These are phyloP conservation scores for Ptychadena robeensis DNA, from an alignment of 2,797 vertebrate genomes.

Conservation along the genomic window DNA sequence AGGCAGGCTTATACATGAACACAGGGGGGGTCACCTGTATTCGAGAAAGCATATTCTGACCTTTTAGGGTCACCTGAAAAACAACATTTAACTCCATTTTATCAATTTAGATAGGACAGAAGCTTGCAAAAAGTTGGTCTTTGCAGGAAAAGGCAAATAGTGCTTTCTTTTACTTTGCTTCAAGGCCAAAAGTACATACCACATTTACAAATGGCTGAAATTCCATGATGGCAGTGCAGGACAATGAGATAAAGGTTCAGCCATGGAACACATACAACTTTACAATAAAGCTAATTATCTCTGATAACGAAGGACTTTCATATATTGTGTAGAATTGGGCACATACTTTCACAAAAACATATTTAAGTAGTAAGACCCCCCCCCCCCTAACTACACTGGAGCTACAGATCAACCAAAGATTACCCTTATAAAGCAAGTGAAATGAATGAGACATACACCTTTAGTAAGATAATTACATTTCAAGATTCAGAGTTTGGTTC, in stretches of 20 bases:
- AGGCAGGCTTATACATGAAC: constrained; percentile 30
- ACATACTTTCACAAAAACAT: not conserved
- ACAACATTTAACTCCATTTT: not conserved
- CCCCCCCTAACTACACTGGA: no score
- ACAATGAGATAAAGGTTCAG: constrained; percentile 68
- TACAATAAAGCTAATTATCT: not conserved
- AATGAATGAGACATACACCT: no score
- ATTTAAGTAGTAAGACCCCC: no score
- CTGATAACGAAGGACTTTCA: not conserved
- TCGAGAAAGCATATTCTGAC: constrained; percentile 7
- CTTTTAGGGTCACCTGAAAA: not conserved
- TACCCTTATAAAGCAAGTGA: no score
- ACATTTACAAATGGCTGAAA: constrained; percentile 72
- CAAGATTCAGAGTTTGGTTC: not conserved
- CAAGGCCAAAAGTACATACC: constrained; percentile 67
- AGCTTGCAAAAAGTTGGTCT: constrained; percentile 64
- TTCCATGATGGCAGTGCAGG: constrained; percentile 68
- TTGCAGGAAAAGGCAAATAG: constrained; percentile 60
- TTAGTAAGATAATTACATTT: no score
- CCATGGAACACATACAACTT: not conserved
- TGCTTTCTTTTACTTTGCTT: not conserved
- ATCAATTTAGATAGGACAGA: constrained; percentile 9
- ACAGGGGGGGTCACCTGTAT: constrained; percentile 40
- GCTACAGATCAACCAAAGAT: not conserved
- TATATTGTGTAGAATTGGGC: not conserved